These are phyloP conservation scores for Ardeotis arabs DNA, from an alignment of 2,113 vertebrate genomes.

Conservation along the genomic window DNA sequence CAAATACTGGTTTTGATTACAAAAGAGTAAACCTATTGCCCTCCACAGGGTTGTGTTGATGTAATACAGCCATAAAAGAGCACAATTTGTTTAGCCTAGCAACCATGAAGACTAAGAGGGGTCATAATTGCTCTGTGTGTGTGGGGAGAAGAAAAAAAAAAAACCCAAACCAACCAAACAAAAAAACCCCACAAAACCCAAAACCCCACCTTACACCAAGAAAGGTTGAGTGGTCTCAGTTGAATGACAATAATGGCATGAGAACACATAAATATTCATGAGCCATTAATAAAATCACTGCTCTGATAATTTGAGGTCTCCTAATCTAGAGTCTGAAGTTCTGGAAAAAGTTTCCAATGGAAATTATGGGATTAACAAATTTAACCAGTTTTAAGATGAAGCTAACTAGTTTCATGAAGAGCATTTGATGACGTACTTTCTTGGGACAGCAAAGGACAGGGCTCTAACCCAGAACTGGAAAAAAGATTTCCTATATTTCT, in stretches of 20 bases:
- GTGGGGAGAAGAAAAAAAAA: neutral
- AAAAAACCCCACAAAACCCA: too few relatives aligned
- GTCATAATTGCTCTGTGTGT: neutral
- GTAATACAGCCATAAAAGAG: slow-evolving; percentile 47
- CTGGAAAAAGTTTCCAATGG: neutral
- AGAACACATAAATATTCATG: slow-evolving; percentile 10
- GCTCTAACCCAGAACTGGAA: neutral
- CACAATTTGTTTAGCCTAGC: slow-evolving; percentile 58
- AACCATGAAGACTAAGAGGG: slow-evolving; percentile 44
- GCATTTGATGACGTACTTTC: neutral
- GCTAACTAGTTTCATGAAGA: neutral
- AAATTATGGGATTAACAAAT: neutral
- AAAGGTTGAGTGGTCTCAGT: slow-evolving; percentile 5
- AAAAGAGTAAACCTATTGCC: slow-evolving; percentile 56
- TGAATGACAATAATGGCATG: slow-evolving; percentile 9
- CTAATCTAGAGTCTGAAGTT: neutral
- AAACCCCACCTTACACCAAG: neutral
- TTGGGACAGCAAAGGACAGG: neutral
- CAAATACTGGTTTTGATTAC: slow-evolving; percentile 63
- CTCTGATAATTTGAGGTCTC: too few relatives aligned
- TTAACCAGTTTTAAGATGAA: neutral
- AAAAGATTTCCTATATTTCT: neutral
- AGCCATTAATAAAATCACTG: neutral
- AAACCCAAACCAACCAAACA: neutral
- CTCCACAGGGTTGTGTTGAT: slow-evolving; percentile 34